phyloP scores from a whole-genome alignment of 1,140 invertebrate species.

The Cotesia chilonis region DNA sequence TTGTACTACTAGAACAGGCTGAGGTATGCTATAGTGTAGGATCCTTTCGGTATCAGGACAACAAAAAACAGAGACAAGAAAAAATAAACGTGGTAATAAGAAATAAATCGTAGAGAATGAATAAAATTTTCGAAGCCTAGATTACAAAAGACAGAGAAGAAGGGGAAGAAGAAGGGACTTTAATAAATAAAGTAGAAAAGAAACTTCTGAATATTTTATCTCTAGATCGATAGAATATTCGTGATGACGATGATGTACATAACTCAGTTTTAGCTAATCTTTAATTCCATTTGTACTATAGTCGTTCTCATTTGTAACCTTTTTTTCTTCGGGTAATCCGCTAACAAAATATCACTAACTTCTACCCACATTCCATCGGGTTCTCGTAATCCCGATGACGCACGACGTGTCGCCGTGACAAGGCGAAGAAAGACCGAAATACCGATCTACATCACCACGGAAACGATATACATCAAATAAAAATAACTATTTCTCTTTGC shows the following conservation, averaged over 20 bases:
- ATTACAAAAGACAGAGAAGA: constrained; percentile 20
- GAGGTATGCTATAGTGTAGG: too few species aligned
- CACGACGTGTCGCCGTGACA: constrained; percentile 41
- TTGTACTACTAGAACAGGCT: not conserved
- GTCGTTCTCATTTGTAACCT: not conserved
- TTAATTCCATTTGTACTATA: too few species aligned
- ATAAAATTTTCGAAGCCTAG: constrained; percentile 19
- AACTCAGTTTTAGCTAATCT: too few species aligned
- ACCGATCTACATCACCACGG: constrained; percentile 37
- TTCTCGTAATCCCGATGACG: constrained; percentile 52
- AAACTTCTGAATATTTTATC: constrained; percentile 14
- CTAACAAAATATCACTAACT: constrained; percentile 10
- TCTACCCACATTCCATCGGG: constrained; percentile 37
- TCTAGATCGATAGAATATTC: constrained; percentile 26
- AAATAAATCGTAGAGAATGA: constrained; percentile 28
- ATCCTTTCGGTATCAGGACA: not conserved
- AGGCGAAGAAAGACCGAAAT: constrained; percentile 48
- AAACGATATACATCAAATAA: not conserved
- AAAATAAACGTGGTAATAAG: constrained; percentile 25
- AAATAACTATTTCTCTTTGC: too few species aligned
- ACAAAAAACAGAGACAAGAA: constrained; percentile 1
- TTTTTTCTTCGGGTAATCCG: not conserved
- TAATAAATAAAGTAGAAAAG: too few species aligned
- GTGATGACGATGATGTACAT: constrained; percentile 9
- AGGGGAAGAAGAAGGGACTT: constrained; percentile 10